Evolutionary conservation across 2,113 vertebrate genomes (phyloP), one percentile per base, ranked within the genome.

Genomic region (Rhagologus leucostigma): DNA sequence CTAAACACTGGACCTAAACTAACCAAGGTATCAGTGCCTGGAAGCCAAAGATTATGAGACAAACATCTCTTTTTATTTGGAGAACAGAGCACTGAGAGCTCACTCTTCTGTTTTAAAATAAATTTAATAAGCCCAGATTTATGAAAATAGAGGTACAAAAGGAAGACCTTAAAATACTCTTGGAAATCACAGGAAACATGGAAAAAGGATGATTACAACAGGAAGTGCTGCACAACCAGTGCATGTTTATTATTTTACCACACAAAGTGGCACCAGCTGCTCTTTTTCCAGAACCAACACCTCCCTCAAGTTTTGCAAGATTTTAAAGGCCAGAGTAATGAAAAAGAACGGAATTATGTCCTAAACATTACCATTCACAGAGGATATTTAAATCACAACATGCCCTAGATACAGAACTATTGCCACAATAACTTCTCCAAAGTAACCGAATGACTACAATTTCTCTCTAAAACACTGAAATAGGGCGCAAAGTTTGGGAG

Each of bases 281-380:
- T 46, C 32, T 57, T 33, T 15, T 14, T 14, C 8, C 0, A 33
- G n/a, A 69, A 21, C 6, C 60, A 60, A 39, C 15, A 27, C 2
- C n/a, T 35, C 21, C 9, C 15, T 71, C 27, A 21, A 52, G 47
- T 23, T 81, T 9, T 44, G 16, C 30, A 81, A 74, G 32, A 76
- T 27, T 50, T 70, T 30, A 78, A 73, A 90, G 15, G 29, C 0
- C 4, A 60, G 12, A 49, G 10, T 3, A 16, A 53, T 4, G 16
- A 78, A 67, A 75, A 47, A 35, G 2, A 67, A 30, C 0, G 0
- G 7, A n/a, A 17, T 56, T 67, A 17, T 19, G 5, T 15, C 44
- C 65, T 56, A 23, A 56, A 16, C 4, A 19, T 18, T 6, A 30
- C 1, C 14, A 32, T 33, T 75, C 33, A 11, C 0, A 63, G 29